A percentile compares a stretch with the other conserved stretches of the same genome.
Conservation (phyloP, 2,113 vertebrate species). For the Amblyopsis rosae region DNA sequence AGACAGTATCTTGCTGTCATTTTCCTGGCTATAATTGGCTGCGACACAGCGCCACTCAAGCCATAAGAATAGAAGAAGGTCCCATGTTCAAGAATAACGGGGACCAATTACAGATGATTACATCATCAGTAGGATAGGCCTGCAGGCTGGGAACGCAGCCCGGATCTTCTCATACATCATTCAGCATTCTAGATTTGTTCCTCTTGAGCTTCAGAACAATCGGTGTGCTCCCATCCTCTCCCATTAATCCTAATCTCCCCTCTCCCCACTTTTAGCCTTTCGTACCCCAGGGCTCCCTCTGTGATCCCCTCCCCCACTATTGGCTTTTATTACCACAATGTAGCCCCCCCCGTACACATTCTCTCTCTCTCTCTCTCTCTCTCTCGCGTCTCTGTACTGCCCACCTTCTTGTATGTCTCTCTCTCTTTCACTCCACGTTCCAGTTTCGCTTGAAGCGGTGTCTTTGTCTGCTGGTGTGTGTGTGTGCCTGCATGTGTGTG, state of each 20-base stretch:
- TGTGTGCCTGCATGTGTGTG: slow-evolving; percentile 20
- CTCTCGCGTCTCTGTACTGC: slow-evolving; percentile 30
- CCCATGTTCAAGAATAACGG: slow-evolving; percentile 38
- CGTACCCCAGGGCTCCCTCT: slow-evolving; percentile 10
- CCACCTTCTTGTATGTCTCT: slow-evolving; percentile 46
- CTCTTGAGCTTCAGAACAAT: no score
- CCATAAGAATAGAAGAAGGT: no score
- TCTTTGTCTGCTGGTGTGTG: slow-evolving; percentile 51
- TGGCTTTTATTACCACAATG: slow-evolving; percentile 3
- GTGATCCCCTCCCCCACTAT: background rate
- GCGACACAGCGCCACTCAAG: slow-evolving; percentile 31
- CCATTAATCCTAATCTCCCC: slow-evolving; percentile 2
- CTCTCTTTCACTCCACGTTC: slow-evolving; percentile 15
- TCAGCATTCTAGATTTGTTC: background rate
- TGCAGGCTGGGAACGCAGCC: slow-evolving; percentile 13
- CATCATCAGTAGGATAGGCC: slow-evolving; percentile 52
- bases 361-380: background rate
- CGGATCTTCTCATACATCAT: background rate
- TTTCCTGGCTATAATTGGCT: slow-evolving; percentile 45
- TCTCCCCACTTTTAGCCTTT: slow-evolving; percentile 32
- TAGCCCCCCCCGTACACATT: background rate
- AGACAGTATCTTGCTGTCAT: slow-evolving; percentile 10
- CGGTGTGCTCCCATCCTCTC: background rate
- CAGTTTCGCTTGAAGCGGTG: slow-evolving; percentile 43
- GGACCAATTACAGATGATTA: slow-evolving; percentile 59